These are phyloP conservation scores for Scaptomyza montana DNA, from an alignment of 1,140 invertebrate species.

Conservation along the genomic window DNA sequence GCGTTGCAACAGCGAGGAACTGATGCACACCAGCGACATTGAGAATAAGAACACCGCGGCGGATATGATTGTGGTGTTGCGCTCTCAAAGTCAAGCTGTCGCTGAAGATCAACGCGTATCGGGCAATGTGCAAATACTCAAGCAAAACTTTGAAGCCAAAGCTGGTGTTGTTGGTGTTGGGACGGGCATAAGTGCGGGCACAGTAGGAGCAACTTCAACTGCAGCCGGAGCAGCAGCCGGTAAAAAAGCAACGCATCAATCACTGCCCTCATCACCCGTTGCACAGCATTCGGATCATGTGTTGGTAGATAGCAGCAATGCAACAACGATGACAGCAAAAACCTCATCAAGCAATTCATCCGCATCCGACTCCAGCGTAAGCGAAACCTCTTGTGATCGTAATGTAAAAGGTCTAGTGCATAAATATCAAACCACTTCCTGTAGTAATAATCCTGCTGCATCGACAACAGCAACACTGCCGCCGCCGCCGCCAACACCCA, in stretches of 20 bases:
- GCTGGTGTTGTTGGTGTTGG: slow-evolving; percentile 83
- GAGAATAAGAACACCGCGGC: slow-evolving; percentile 75
- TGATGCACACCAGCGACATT: slow-evolving; percentile 80
- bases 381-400: slow-evolving; percentile 85
- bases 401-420: slow-evolving; percentile 90
- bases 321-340: slow-evolving; percentile 23
- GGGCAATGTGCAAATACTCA: slow-evolving; percentile 91
- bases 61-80: slow-evolving; percentile 57
- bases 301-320: slow-evolving; percentile 9
- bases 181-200: slow-evolving; percentile 2
- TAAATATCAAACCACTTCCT: slow-evolving; percentile 86
- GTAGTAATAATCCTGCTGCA: slow-evolving; percentile 60
- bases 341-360: slow-evolving; percentile 71
- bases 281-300: slow-evolving; percentile 77
- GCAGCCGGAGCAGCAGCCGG: slow-evolving; percentile 11
- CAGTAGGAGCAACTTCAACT: slow-evolving; percentile 49
- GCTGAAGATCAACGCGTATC: slow-evolving; percentile 83
- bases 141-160: slow-evolving; percentile 94
- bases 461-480: slow-evolving; percentile 52
- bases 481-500: slow-evolving; percentile 25
- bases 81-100: slow-evolving; percentile 33
- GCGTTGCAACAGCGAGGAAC: slow-evolving; percentile 81
- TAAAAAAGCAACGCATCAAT: slow-evolving; percentile 70
- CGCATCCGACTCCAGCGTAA: slow-evolving; percentile 75
- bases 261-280: slow-evolving; percentile 81